Evolutionary conservation across 2,113 vertebrate genomes (phyloP).

Genomic region (Siniperca knerii): DNA sequence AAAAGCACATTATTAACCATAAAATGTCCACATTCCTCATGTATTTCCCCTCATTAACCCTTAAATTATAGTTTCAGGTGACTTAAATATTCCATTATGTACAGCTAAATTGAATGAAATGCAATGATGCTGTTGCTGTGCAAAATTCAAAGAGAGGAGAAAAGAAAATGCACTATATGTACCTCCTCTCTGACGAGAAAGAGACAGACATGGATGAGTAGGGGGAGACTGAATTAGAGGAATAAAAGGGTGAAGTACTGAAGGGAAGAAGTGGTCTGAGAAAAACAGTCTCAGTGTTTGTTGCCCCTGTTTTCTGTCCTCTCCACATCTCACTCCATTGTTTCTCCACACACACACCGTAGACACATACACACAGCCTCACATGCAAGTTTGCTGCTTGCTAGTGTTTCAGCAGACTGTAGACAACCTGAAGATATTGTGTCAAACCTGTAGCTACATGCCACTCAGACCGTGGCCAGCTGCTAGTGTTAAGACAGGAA

Average conservation of each 20-base stretch:
- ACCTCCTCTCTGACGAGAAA: slow-evolving; percentile 23
- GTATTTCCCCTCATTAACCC: slow-evolving; percentile 19
- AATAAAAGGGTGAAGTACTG: slow-evolving; percentile 13
- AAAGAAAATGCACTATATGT: slow-evolving; percentile 20
- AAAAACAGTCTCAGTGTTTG: slow-evolving; percentile 36
- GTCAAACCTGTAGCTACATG: slow-evolving; percentile 74
- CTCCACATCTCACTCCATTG: slow-evolving; percentile 7
- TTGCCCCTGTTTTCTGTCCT: slow-evolving; percentile 9
- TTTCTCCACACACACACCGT: slow-evolving; percentile 16
- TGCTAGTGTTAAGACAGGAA: slow-evolving; percentile 57
- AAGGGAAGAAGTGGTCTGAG: slow-evolving; percentile 45
- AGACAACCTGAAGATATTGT: slow-evolving; percentile 44
- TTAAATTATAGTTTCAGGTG: slow-evolving; percentile 15
- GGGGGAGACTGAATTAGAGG: not conserved
- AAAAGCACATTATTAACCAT: slow-evolving; percentile 65
- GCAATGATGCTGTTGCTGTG: not conserved
- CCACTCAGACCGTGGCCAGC: slow-evolving; percentile 61
- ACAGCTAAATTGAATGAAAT: not conserved
- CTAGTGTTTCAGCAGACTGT: slow-evolving; percentile 44
- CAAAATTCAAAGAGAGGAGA: not conserved
- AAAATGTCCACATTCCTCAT: slow-evolving; percentile 45
- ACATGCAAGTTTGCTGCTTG: slow-evolving; percentile 17
- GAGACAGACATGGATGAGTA: slow-evolving; percentile 34
- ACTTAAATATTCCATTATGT: not conserved
- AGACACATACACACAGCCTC: slow-evolving; percentile 17